Evolutionary conservation across 2,797 vertebrate species (phyloP), one percentile per base, ranked within the genome.

Genomic region (Oryzias dopingdopingensis): DNA sequence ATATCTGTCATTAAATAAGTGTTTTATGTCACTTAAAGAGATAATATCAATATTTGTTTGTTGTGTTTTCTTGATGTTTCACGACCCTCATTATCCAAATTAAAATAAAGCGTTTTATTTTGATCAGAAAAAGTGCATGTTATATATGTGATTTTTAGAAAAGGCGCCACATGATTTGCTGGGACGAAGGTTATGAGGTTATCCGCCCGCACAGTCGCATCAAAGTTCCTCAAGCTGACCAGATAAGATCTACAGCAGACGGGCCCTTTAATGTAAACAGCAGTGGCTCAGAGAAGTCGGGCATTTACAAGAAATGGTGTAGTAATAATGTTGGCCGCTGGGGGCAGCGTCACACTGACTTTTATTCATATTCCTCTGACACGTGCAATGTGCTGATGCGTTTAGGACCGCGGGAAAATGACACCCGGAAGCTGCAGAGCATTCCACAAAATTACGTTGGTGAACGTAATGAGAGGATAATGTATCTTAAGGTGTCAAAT

Each of bases 261-360:
- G 52, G 61, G 45, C 77, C 72, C 50, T 72, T 88, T 48, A 64
- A 48, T 17, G 54, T 72, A 86, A 87, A 74, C 63, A 48, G 52
- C 44, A 4, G 6, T 1, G 3, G 4, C 17, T 5, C 23, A 0
- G 53, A 69, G 80, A 88, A 88, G 16, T 42, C 0, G 0, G 1
- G 44, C 71, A 53, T 88, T 89, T 89, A 79, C 79, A 29, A 70
- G 74, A 90, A 89, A 86, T 58, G 85, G 0, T 83, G 82, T 51
- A 79, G 53, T 59, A 62, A 70, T 69, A 72, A 53, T 22, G 0
- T 5, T 0, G 0, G 5, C 69, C 82, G 3, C 12, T 2, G 5
- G 81, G 14, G 72, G 85, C 68, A 43, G n/a, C 17, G 41, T 8
- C 0, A 22, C 0, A 24, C 57, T 18, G 22, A 3, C 43, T 52